phyloP scores from a whole-genome alignment of 2,797 vertebrate genomes.

The Oryzias sinensis region DNA sequence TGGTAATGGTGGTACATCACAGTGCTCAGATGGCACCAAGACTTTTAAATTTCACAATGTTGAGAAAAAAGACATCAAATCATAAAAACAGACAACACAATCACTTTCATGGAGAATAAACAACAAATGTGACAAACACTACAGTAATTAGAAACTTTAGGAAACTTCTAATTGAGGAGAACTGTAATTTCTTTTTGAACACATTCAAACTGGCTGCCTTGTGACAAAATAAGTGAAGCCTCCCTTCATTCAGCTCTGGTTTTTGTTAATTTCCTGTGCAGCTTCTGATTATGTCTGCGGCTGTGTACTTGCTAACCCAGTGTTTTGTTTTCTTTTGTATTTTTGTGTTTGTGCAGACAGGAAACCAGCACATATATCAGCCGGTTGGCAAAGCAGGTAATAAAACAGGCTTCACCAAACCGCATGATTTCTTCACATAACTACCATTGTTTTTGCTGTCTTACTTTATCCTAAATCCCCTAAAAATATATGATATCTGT shows the following conservation, averaged over 20 bases:
- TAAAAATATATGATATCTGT: conserved; percentile 6
- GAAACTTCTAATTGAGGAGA: neutral
- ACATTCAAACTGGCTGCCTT: conserved; percentile 14
- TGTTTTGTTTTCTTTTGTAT: conserved; percentile 46
- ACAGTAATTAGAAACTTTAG: too few relatives aligned
- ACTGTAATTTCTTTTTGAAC: conserved; percentile 5
- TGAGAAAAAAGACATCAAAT: conserved; percentile 19
- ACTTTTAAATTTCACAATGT: conserved; percentile 9
- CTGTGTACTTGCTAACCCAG: conserved; percentile 38
- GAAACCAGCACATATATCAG: conserved; percentile 98
- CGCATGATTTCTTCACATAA: conserved; percentile 15
- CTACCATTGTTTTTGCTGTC: conserved; percentile 27
- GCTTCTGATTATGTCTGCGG: conserved; percentile 33
- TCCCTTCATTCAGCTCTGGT: conserved; percentile 23
- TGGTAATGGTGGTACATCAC: conserved; percentile 40
- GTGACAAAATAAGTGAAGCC: conserved; percentile 42
- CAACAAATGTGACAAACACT: neutral
- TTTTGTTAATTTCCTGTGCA: conserved; percentile 40
- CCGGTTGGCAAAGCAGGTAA: conserved; percentile 97
- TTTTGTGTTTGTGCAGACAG: conserved; percentile 80
- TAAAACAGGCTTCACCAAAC: conserved; percentile 28
- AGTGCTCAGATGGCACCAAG: conserved; percentile 44
- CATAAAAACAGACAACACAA: conserved; percentile 12
- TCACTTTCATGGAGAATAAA: conserved; percentile 6
- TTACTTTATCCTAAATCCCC: conserved; percentile 6